Evolutionary conservation across 2,113 vertebrate genomes (phyloP).

Genomic region (Pseudopipra pipra): DNA sequence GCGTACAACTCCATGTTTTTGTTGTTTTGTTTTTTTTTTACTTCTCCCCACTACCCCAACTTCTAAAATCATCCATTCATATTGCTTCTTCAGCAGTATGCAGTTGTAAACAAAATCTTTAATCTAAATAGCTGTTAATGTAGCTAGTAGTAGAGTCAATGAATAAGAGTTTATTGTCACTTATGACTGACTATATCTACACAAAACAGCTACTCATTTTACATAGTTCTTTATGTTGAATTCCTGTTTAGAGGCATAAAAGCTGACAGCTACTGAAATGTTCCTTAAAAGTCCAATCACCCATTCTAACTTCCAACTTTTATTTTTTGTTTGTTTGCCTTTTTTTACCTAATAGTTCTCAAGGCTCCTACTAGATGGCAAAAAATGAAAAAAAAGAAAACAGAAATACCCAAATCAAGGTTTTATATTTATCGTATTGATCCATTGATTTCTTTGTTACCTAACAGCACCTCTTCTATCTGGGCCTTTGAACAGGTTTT

Average conservation of each 20-base stretch:
- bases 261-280: neutral
- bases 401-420: neutral
- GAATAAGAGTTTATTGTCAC: neutral
- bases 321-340: rapidly evolving
- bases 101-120: neutral
- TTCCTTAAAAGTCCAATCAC: neutral
- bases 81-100: neutral
- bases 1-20: neutral
- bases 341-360: neutral
- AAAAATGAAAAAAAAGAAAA: neutral
- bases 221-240: neutral
- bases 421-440: neutral
- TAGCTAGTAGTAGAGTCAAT: neutral
- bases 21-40: neutral
- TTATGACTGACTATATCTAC: neutral
- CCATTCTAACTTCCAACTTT: neutral
- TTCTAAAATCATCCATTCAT: neutral
- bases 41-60: rapidly evolving
- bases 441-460: neutral
- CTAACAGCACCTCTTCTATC: neutral
- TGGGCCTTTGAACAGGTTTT: neutral
- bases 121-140: neutral
- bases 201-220: neutral
- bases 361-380: neutral
- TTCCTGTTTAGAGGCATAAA: neutral